Evolutionary conservation across 2,888 invertebrate species (phyloP), one percentile per base, ranked within the genome.

Genomic region (Calameuta pallipes): DNA sequence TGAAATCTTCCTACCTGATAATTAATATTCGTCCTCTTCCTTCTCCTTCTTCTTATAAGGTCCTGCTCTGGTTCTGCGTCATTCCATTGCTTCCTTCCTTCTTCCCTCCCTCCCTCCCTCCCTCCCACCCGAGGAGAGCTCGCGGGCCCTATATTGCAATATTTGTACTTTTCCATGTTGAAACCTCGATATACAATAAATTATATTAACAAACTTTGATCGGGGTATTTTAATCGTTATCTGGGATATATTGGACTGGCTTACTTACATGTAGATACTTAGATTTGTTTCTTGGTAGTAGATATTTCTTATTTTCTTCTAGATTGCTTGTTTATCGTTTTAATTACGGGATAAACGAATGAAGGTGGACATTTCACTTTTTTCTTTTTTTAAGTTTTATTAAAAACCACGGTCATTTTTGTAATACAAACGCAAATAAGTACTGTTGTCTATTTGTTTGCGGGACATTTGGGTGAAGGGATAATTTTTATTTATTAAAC

Each of bases 91-190:
- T 79, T 78, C 77, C 79, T 79, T 73, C 81, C 81, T 83, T 82
- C 83, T 82, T 86, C 85, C 86, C 86, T 89, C 88, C 89, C 89
- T 87, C 90, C 88, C 89, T 90, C 90, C 90, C 90, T 89, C 90
- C 90, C 88, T n/a, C n/a, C n/a, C n/a, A 88, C 89, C 89, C 89
- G 89, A 90, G 89, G 89, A 90, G 89, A 91, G 89, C 90, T 91
- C 90, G 88, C 89, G 90, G 90, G 90, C 91, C 91, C 91, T 90
- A 91, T 89, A 91, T 90, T 91, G 91, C 91, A 91, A 91, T 91
- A 91, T 91, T 91, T 91, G 91, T 91, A 91, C 91, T 91, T 91
- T 91, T 91, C 91, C 91, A 91, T 91, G 91, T 91, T 91, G 91
- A 91, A 91, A 91, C 90, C 90, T 91, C 91, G 91, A 91, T 91